These are phyloP conservation scores for Tubiluchus corallicola DNA, from an alignment of 2,888 invertebrate species.

Conservation along the genomic window DNA sequence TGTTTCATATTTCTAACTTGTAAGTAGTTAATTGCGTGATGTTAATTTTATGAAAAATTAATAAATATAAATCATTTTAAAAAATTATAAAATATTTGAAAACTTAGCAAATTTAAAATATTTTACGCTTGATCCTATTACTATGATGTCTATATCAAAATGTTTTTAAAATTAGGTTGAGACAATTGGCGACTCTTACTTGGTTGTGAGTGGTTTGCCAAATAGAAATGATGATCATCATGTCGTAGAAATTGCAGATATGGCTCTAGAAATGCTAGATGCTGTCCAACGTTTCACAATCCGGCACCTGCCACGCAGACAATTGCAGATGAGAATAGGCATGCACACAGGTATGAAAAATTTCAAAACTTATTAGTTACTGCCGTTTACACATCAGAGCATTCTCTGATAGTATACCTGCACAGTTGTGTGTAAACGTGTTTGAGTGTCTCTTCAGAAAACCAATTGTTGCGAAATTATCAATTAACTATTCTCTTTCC, in stretches of 20 bases:
- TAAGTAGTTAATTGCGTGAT: neutral
- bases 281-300: neutral
- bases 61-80: neutral
- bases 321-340: neutral
- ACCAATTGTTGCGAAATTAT: too few species aligned
- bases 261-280: neutral
- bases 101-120: too few species aligned
- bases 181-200: neutral
- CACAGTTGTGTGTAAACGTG: too few species aligned
- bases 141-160: too few species aligned
- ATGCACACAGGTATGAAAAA: neutral
- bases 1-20: too few species aligned
- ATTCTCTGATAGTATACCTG: too few species aligned
- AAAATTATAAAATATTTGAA: too few species aligned
- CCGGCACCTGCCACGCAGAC: neutral
- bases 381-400: too few species aligned
- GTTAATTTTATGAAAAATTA: neutral
- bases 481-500: neutral
- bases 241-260: slow-evolving; percentile 1
- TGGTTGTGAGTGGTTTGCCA: slow-evolving; percentile 1
- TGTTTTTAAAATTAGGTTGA: too few species aligned
- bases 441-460: too few species aligned
- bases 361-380: too few species aligned
- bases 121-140: too few species aligned
- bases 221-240: neutral